Percentiles rank a stretch among this genome's conserved stretches.
Conservation (phyloP, 2,113 vertebrate species). For the Phyllostomus discolor region DNA sequence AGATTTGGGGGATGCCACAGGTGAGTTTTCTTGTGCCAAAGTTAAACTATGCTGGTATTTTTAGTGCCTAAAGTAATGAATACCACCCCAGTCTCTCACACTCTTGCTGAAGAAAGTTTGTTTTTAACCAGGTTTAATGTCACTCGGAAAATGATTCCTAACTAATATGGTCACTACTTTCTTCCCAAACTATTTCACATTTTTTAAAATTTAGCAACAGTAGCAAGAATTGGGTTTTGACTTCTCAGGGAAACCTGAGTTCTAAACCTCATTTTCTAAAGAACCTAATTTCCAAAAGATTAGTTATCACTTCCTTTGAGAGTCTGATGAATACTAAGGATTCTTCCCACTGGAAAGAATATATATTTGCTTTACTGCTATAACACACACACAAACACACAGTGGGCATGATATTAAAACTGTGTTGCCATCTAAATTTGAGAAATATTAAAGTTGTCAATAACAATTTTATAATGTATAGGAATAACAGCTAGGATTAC, state of each 20-base stretch:
- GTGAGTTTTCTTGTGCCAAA: background rate
- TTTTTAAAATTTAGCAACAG: background rate
- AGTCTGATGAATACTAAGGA: background rate
- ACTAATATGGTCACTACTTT: background rate
- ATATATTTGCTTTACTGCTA: background rate
- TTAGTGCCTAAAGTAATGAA: conserved; percentile 5
- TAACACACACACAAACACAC: background rate
- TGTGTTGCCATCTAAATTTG: background rate
- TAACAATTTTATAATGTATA: background rate
- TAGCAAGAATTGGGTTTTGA: background rate
- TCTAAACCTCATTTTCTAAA: background rate
- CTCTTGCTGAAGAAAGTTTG: background rate
- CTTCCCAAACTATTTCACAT: background rate
- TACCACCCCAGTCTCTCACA: background rate
- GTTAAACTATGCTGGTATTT: background rate
- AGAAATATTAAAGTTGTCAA: background rate
- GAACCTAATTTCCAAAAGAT: background rate
- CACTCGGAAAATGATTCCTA: background rate
- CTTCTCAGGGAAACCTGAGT: background rate
- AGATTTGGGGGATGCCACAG: background rate
- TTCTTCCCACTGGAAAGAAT: background rate
- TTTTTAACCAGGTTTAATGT: background rate
- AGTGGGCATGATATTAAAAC: background rate
- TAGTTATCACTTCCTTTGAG: background rate
- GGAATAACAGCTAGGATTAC: background rate